Percentiles rank a stretch among this genome's conserved stretches.
phyloP scores from a whole-genome alignment of 2,888 invertebrate genomes.

The Ecdyonurus torrentis region DNA sequence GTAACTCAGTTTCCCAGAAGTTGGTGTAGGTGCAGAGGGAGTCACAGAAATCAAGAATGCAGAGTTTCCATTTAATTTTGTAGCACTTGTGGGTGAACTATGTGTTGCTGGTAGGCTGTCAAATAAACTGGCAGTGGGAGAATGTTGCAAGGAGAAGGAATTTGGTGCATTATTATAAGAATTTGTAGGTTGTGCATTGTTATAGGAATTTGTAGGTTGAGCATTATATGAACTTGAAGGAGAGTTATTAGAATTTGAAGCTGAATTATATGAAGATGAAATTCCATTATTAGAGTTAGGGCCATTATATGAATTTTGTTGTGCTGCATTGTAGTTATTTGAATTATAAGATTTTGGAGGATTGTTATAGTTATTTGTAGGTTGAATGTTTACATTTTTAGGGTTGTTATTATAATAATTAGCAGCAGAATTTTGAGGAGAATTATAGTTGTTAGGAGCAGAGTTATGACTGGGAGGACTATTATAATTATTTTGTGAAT shows the following conservation, averaged over 20 bases:
- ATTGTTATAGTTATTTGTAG: background rate
- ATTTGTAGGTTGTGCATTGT: background rate
- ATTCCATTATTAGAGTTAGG: too few relatives aligned
- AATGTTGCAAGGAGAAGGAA: too few relatives aligned
- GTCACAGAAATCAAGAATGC: too few relatives aligned
- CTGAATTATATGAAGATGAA: too few relatives aligned
- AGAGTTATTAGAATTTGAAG: too few relatives aligned
- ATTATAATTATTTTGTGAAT: too few relatives aligned
- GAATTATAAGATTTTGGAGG: background rate
- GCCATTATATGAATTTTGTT: background rate
- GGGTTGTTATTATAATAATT: background rate
- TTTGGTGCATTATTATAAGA: too few relatives aligned
- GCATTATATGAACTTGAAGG: background rate
- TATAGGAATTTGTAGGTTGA: background rate
- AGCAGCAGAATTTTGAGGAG: background rate
- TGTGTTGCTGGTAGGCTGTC: too few relatives aligned
- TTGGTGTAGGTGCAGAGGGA: background rate
- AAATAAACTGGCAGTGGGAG: too few relatives aligned
- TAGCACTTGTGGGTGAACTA: too few relatives aligned
- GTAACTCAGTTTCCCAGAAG: background rate
- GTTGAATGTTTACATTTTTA: background rate
- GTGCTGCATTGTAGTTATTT: background rate
- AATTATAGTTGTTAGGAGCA: background rate
- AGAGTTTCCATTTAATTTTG: too few relatives aligned
- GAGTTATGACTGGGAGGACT: background rate